A percentile compares a stretch with the other conserved stretches of the same genome.
Conservation (phyloP, 30 jellyfish, hydroid and myxozoan genomes). For the Aurelia coerulea region DNA sequence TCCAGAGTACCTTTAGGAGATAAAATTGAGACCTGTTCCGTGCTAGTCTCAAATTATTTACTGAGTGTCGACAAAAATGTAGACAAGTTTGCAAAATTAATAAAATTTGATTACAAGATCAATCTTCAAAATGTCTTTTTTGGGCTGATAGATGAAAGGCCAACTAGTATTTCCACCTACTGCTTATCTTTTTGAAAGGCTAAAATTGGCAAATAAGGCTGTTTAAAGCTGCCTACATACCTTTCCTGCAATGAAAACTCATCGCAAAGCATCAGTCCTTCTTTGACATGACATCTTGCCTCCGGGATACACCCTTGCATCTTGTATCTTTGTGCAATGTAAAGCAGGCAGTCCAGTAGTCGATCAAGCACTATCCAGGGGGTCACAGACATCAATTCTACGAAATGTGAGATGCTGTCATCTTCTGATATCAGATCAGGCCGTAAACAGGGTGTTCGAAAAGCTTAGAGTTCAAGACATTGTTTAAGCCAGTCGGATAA, state of each 20-base stretch:
- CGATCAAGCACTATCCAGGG: slow-evolving; percentile 52
- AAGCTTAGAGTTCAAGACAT: too few species aligned
- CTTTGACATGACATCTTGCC: slow-evolving; percentile 64
- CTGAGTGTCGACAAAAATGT: too few species aligned
- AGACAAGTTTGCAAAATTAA: too few species aligned
- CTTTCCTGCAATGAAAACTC: slow-evolving; percentile 37
- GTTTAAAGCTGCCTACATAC: not conserved
- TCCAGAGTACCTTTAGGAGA: too few species aligned
- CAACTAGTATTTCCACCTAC: too few species aligned
- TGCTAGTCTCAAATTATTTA: too few species aligned
- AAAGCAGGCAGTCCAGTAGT: slow-evolving; percentile 51
- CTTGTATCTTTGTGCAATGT: slow-evolving; percentile 33
- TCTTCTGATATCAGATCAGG: not conserved
- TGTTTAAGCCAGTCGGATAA: too few species aligned
- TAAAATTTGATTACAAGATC: too few species aligned
- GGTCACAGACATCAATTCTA: not conserved
- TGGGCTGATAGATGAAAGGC: too few species aligned
- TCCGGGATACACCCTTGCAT: slow-evolving; percentile 69
- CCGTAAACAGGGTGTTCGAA: not conserved
- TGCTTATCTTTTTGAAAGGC: too few species aligned
- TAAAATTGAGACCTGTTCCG: too few species aligned
- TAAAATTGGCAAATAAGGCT: not conserved
- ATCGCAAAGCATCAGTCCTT: slow-evolving; percentile 41
- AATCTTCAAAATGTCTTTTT: too few species aligned
- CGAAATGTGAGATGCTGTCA: not conserved